Evolutionary conservation across 2,888 invertebrate genomes (phyloP), one percentile per base, ranked within the genome.

Genomic region (Marronus borbonicus): DNA sequence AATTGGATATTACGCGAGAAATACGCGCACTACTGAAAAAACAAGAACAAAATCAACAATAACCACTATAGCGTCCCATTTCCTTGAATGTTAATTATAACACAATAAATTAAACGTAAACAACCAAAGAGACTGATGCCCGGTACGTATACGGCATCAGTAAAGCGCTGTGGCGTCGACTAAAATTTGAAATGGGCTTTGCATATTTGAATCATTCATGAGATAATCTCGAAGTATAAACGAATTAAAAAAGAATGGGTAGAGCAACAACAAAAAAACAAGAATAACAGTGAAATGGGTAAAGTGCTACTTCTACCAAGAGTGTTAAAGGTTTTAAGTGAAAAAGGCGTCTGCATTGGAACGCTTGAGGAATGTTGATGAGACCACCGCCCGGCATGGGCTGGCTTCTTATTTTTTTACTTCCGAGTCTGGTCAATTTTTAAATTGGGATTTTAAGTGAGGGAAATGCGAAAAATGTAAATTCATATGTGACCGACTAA

Each of bases 161-260:
- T 44, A 12, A 2, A 8, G 8, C 31, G 31, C 3, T 31, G 55
- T 7, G 55, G 20, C 7, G n/a, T 7, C 55, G 55, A n/a, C n/a
- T 55, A 55, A 55, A 55, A 55, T 17, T 55, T 55, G 17, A n/a
- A 55, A 20, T 17, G 55, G 7, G 20, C 17, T 55, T 55, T 55
- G 55, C 55, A 55, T 55, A 55, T 55, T 55, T 55, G 20, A n/a
- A 55, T 55, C 17, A 55, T 55, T 55, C 55, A 55, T 55, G 55
- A 55, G 55, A 55, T 55, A 55, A 55, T 55, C 55, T 17, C 17
- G n/a, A 20, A n/a, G 55, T 55, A 55, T 55, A 55, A 55, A 55
- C 55, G 55, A 55, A 20, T 55, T n/a, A 55, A 55, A 55, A 55
- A 55, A 55, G n/a, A n/a, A n/a, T 55, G 7, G 8, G 5, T 3